Percentiles rank a stretch among this genome's conserved stretches.
Conservation (phyloP, 2,888 invertebrate species). For the Oscheius sp. region DNA sequence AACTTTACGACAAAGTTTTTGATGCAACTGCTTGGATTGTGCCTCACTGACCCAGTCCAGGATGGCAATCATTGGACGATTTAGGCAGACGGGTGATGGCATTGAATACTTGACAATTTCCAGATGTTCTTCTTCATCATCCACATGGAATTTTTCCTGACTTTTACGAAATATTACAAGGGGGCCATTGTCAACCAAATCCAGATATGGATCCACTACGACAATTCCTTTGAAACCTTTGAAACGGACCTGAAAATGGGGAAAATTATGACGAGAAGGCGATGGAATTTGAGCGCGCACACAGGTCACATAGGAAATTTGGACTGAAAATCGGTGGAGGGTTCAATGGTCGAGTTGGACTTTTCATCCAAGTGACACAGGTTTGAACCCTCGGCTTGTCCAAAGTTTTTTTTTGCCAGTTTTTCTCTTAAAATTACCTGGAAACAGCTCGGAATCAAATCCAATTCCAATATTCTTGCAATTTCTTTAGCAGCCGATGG, state of each 20-base stretch:
- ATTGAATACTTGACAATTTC: conserved; percentile 65
- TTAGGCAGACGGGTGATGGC: conserved; percentile 70
- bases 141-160: conserved; percentile 62
- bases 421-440: conserved; percentile 72
- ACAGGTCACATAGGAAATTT: too few species aligned
- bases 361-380: neutral
- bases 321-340: too few species aligned
- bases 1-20: conserved; percentile 47
- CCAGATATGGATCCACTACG: conserved; percentile 62
- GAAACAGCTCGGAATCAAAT: conserved; percentile 58
- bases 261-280: neutral
- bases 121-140: conserved; percentile 45
- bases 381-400: too few species aligned
- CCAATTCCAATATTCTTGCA: conserved; percentile 42
- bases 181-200: conserved; percentile 24
- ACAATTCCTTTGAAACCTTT: conserved; percentile 72
- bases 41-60: conserved; percentile 66
- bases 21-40: conserved; percentile 47
- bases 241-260: conserved; percentile 60
- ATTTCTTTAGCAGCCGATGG: conserved; percentile 42
- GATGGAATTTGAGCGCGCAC: too few species aligned
- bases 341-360: too few species aligned
- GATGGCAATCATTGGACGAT: conserved; percentile 73
- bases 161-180: conserved; percentile 53
- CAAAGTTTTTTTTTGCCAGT: neutral